These are phyloP conservation scores for Ranitomeya variabilis DNA, from an alignment of 2,113 vertebrate species.

Conservation along the genomic window DNA sequence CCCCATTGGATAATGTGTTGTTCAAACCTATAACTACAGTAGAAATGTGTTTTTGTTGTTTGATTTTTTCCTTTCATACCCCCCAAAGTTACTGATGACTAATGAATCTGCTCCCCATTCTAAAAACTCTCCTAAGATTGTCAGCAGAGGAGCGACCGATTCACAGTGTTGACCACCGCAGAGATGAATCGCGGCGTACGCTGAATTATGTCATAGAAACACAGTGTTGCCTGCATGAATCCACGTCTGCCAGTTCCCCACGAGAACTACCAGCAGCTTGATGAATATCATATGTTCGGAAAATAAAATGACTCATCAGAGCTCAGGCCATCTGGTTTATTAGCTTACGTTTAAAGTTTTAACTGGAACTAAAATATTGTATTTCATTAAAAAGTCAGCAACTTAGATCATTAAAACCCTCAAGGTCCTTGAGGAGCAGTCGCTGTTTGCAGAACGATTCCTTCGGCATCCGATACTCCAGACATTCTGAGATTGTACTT, in stretches of 20 bases:
- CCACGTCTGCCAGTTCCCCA: neutral
- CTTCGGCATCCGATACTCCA: neutral
- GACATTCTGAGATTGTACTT: neutral
- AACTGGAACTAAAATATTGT: neutral
- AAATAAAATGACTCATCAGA: neutral
- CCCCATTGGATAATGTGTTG: no score
- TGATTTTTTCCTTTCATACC: no score
- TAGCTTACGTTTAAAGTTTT: neutral
- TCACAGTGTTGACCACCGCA: neutral
- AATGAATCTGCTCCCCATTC: no score
- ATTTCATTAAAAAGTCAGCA: neutral
- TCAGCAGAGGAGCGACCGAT: neutral
- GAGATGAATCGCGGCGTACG: neutral
- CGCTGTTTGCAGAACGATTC: neutral
- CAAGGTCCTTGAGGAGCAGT: neutral
- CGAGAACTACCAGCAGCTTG: neutral
- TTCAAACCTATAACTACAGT: no score
- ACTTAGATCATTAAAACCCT: neutral
- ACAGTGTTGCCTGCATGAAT: neutral
- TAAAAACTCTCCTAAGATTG: neutral
- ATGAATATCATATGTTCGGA: conserved; percentile 14
- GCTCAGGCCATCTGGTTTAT: neutral
- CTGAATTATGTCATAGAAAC: neutral
- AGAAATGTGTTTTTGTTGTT: no score
- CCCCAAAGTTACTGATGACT: no score